Percentiles rank a stretch among this genome's conserved stretches.
Conservation (phyloP, 2,888 invertebrate species). For the Meta bourneti region DNA sequence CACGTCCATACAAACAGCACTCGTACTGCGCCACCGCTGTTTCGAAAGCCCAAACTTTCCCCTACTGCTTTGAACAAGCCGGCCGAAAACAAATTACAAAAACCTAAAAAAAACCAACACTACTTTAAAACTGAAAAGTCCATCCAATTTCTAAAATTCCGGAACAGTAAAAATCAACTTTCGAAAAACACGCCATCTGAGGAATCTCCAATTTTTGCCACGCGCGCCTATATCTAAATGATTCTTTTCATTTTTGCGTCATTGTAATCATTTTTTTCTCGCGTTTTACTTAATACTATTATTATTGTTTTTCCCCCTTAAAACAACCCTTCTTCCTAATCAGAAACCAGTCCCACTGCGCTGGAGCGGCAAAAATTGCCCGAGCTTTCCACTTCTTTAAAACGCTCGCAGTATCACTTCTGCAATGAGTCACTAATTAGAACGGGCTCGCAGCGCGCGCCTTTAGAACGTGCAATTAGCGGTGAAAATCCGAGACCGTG, state of each 20-base stretch:
- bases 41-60: too few species aligned
- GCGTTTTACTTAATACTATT: slow-evolving; percentile 6
- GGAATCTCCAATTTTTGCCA: not conserved
- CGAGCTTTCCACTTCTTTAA: slow-evolving; percentile 49
- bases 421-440: slow-evolving; percentile 62
- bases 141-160: slow-evolving; percentile 5
- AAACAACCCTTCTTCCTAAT: slow-evolving; percentile 33
- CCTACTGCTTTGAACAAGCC: too few species aligned
- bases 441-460: slow-evolving; percentile 3
- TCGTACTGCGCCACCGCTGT: too few species aligned
- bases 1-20: too few species aligned
- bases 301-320: not conserved
- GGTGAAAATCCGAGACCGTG: slow-evolving; percentile 34
- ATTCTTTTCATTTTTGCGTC: not conserved
- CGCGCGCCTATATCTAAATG: not conserved
- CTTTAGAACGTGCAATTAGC: slow-evolving; percentile 56
- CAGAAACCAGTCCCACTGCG: slow-evolving; percentile 18
- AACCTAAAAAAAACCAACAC: too few species aligned
- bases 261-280: slow-evolving; percentile 6
- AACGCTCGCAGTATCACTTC: slow-evolving; percentile 38
- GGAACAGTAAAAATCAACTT: not conserved
- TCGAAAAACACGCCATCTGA: not conserved
- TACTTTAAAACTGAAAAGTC: too few species aligned
- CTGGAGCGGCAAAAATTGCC: slow-evolving; percentile 53
- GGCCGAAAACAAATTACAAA: too few species aligned